Evolutionary conservation across 1,140 invertebrate genomes (phyloP).

Genomic region (Acromyrmex heyeri): DNA sequence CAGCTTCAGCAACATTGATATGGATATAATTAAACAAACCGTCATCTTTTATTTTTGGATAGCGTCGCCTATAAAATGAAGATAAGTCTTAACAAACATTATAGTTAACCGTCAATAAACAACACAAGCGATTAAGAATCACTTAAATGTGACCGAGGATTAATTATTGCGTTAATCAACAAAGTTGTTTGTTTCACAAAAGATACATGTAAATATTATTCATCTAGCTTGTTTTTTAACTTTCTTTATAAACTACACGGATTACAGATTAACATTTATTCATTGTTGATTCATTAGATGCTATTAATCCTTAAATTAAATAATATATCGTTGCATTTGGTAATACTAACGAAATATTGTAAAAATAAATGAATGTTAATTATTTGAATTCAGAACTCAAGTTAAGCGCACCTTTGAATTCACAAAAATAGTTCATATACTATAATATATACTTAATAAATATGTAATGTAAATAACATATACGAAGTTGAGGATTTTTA

Average conservation of each 20-base stretch:
- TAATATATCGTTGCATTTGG: no score
- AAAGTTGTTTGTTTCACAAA: neutral
- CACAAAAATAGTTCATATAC: no score
- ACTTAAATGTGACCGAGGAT: neutral
- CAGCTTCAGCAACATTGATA: neutral
- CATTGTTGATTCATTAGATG: no score
- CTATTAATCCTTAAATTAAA: no score
- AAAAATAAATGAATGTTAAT: no score
- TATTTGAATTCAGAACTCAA: no score
- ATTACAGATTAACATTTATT: no score
- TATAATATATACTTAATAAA: no score
- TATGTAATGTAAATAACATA: no score
- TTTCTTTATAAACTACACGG: neutral
- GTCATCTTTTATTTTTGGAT: neutral
- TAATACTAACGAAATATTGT: no score
- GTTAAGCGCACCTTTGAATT: no score
- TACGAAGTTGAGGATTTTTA: no score
- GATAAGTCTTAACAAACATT: slow-evolving; percentile 6
- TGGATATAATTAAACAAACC: neutral
- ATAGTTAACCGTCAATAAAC: neutral
- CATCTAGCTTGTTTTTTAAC: neutral
- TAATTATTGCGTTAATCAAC: neutral
- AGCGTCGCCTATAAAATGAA: neutral
- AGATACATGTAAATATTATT: neutral
- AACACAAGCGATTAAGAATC: neutral